Evolutionary conservation across 2,797 vertebrate genomes (phyloP).

Genomic region (Anolis apletophallus): DNA sequence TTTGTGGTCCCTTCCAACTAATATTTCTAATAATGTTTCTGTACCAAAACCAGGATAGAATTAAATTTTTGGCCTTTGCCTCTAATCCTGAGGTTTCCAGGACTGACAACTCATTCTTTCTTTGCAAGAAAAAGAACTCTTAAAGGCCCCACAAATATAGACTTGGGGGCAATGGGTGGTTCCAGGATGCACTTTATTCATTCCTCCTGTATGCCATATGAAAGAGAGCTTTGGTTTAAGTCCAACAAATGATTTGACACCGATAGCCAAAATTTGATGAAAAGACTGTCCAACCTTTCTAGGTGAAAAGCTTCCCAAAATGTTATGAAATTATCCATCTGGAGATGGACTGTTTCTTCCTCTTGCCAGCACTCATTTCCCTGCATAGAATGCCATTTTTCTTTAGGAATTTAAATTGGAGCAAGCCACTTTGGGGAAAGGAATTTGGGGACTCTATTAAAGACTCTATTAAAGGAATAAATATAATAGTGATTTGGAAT

Average conservation of each 20-base stretch:
- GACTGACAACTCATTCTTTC: too few relatives aligned
- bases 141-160: too few relatives aligned
- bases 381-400: conserved; percentile 40
- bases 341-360: conserved; percentile 33
- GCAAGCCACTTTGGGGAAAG: neutral
- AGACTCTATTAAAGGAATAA: conserved; percentile 42
- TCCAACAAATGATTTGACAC: neutral
- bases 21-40: too few relatives aligned
- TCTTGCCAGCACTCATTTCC: conserved; percentile 12
- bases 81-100: too few relatives aligned
- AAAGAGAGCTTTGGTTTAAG: neutral
- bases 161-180: too few relatives aligned
- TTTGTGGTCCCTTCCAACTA: too few relatives aligned
- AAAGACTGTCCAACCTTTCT: neutral
- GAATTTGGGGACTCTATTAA: conserved; percentile 14
- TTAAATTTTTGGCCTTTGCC: too few relatives aligned
- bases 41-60: too few relatives aligned
- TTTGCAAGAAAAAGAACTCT: too few relatives aligned
- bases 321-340: conserved; percentile 39
- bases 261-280: neutral
- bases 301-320: conserved; percentile 2
- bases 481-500: conserved; percentile 42
- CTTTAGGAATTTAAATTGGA: conserved; percentile 38
- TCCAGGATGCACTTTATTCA: too few relatives aligned
- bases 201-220: neutral